Evolutionary conservation across 2,113 vertebrate genomes (phyloP).

Genomic region (Saguinus imperator): DNA sequence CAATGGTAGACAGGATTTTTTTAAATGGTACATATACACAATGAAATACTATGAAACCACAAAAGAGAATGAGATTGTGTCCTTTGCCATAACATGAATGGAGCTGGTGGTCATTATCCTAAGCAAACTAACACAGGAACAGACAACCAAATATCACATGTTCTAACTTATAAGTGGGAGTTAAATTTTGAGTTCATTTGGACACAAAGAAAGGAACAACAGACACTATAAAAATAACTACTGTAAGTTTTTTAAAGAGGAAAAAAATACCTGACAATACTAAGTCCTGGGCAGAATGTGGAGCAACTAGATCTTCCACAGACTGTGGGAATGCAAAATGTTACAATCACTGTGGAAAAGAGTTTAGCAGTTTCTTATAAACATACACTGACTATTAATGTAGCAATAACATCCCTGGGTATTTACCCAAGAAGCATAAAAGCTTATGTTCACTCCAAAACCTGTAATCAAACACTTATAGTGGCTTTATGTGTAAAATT

Average conservation of each 20-base stretch:
- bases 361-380: background rate
- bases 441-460: background rate
- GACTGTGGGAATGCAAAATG: background rate
- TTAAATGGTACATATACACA: too few relatives aligned
- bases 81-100: too few relatives aligned
- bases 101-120: too few relatives aligned
- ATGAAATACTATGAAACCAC: too few relatives aligned
- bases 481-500: background rate
- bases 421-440: background rate
- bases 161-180: too few relatives aligned
- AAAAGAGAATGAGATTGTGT: too few relatives aligned
- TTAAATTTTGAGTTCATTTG: too few relatives aligned
- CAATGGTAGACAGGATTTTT: too few relatives aligned
- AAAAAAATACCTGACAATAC: background rate
- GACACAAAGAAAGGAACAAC: too few relatives aligned
- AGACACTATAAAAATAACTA: background rate
- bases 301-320: background rate
- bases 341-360: background rate
- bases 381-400: background rate
- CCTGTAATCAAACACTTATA: background rate
- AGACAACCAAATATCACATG: too few relatives aligned
- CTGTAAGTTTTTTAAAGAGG: background rate
- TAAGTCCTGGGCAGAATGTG: background rate
- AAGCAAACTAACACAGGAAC: too few relatives aligned
- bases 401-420: too few relatives aligned